These are phyloP conservation scores for Myiotriccus ornatus DNA, from an alignment of 2,797 vertebrate genomes.

Conservation along the genomic window DNA sequence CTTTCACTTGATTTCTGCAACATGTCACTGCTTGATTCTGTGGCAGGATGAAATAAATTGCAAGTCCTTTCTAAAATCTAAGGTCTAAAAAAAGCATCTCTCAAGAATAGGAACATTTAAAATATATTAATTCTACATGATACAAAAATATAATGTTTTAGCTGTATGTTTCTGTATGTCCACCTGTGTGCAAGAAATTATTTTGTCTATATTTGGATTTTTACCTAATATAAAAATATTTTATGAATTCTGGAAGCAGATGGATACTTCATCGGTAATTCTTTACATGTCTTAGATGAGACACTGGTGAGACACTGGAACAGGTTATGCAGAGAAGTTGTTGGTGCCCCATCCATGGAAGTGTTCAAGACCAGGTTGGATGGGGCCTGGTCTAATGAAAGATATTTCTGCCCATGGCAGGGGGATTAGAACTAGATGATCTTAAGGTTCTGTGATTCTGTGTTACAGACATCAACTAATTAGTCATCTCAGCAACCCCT, in stretches of 20 bases:
- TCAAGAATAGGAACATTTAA: background rate
- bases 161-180: background rate
- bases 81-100: background rate
- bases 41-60: conserved; percentile 3
- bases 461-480: background rate
- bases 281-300: background rate
- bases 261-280: background rate
- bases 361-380: background rate
- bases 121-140: background rate
- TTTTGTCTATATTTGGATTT: background rate
- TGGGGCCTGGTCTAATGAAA: background rate
- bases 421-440: background rate
- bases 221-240: background rate
- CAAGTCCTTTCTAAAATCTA: background rate
- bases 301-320: background rate
- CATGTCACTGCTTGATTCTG: background rate
- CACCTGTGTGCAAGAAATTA: background rate
- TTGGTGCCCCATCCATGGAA: background rate
- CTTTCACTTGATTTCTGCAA: background rate
- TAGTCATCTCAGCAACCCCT: background rate
- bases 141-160: background rate
- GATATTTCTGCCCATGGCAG: background rate
- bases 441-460: background rate
- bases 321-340: accelerated
- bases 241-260: background rate